Evolutionary conservation across 2,797 vertebrate genomes (phyloP).

Genomic region (Florisuga fusca): DNA sequence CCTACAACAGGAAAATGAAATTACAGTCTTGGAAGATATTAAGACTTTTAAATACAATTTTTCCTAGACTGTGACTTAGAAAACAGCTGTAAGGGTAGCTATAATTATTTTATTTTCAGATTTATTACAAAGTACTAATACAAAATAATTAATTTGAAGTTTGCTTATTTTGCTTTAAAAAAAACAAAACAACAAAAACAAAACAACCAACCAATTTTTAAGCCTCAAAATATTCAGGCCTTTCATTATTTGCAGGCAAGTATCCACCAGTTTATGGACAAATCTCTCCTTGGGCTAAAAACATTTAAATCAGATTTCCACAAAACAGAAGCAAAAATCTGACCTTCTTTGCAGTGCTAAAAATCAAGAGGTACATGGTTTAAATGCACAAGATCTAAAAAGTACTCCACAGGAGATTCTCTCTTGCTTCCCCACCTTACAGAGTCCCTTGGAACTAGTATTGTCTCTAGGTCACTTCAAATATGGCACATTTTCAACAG

Average conservation of each 20-base stretch:
- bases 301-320: not conserved
- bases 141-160: not conserved
- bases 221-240: not conserved
- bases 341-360: not conserved
- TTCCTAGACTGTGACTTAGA: not conserved
- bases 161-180: not conserved
- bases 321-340: not conserved
- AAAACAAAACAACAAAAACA: too few species aligned
- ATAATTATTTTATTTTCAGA: not conserved
- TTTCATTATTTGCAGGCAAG: not conserved
- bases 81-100: not conserved
- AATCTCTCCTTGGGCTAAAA: not conserved
- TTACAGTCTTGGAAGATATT: not conserved
- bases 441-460: not conserved
- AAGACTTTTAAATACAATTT: not conserved
- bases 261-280: not conserved
- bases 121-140: not conserved
- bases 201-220: not conserved
- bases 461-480: not conserved
- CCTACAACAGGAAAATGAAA: not conserved
- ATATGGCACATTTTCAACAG: accelerated
- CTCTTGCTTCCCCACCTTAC: not conserved
- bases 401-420: not conserved
- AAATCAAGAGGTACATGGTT: not conserved
- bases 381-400: not conserved